Percentiles rank a stretch among this genome's conserved stretches.
phyloP scores from a whole-genome alignment of 2,888 invertebrate species.

The Leptogaster cylindrica region DNA sequence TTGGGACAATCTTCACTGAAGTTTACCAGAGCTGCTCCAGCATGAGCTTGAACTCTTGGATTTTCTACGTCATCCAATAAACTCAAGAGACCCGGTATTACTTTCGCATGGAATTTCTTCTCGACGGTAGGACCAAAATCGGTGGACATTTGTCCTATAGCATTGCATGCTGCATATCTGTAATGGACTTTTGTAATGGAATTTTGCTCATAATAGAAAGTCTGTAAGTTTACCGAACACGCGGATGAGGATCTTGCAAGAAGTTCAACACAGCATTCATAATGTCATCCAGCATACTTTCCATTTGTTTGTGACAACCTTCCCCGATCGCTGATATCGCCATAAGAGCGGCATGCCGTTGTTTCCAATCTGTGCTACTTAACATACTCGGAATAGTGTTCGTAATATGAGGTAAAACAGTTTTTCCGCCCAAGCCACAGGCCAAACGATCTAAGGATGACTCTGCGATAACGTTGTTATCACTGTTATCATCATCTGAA shows the following conservation, averaged over 20 bases:
- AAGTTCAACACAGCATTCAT: conserved; percentile 89
- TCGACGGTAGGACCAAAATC: conserved; percentile 97
- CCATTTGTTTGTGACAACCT: conserved; percentile 99
- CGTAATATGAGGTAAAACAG: conserved; percentile 88
- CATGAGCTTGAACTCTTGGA: conserved; percentile 86
- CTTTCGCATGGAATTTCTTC: conserved; percentile 96
- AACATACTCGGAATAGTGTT: conserved; percentile 87
- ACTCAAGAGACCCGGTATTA: conserved; percentile 88
- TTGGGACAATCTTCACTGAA: conserved; percentile 99
- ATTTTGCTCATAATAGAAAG: background rate
- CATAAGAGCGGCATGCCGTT: conserved; percentile 97
- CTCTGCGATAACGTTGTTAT: conserved; percentile 94
- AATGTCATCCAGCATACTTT: conserved; percentile 88
- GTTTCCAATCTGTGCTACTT: conserved; percentile 80
- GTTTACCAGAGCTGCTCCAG: conserved; percentile 96
- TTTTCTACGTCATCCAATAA: conserved; percentile 89
- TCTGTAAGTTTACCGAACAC: conserved; percentile 52
- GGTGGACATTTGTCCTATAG: conserved; percentile 97
- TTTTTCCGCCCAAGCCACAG: conserved; percentile 93
- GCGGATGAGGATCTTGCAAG: conserved; percentile 73
- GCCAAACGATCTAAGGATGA: conserved; percentile 95
- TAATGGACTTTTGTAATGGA: too few relatives aligned
- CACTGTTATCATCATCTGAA: conserved; percentile 91
- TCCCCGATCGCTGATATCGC: conserved; percentile 98
- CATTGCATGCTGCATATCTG: conserved; percentile 98